Conservation (phyloP, 2,888 invertebrate species). For the Folsomia manolachei region DNA sequence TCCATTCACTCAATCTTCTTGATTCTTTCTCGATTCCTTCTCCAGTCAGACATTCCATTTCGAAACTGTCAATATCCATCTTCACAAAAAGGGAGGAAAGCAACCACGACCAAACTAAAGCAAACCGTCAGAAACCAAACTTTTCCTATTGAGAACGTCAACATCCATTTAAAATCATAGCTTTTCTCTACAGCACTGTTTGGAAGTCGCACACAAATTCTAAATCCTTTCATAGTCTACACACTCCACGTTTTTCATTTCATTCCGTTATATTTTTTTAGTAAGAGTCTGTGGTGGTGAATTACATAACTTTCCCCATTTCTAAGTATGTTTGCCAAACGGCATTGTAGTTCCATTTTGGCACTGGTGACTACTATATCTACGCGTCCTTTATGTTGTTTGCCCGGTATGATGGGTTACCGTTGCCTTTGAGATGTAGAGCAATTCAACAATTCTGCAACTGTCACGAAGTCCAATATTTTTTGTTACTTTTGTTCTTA, state of each 20-base stretch:
- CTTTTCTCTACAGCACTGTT: too few species aligned
- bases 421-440: too few species aligned
- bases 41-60: constrained; percentile 16
- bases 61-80: constrained; percentile 20
- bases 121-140: background rate
- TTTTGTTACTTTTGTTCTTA: background rate
- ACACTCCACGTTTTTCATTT: background rate
- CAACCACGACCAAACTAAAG: background rate
- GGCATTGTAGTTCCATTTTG: background rate
- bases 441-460: background rate
- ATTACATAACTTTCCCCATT: background rate
- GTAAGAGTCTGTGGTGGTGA: too few species aligned
- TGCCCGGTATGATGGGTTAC: too few species aligned
- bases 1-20: background rate
- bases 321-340: background rate
- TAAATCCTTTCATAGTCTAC: too few species aligned
- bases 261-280: background rate
- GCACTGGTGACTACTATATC: background rate
- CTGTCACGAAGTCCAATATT: background rate
- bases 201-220: too few species aligned
- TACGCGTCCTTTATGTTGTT: background rate
- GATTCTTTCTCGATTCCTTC: background rate
- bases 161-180: constrained; percentile 20
- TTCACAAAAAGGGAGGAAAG: constrained; percentile 9
- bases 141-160: constrained; percentile 1